A percentile compares a stretch with the other conserved stretches of the same genome.
Evolutionary conservation across 1,140 invertebrate genomes (phyloP).

Genomic region (Hypsibius dujardini): DNA sequence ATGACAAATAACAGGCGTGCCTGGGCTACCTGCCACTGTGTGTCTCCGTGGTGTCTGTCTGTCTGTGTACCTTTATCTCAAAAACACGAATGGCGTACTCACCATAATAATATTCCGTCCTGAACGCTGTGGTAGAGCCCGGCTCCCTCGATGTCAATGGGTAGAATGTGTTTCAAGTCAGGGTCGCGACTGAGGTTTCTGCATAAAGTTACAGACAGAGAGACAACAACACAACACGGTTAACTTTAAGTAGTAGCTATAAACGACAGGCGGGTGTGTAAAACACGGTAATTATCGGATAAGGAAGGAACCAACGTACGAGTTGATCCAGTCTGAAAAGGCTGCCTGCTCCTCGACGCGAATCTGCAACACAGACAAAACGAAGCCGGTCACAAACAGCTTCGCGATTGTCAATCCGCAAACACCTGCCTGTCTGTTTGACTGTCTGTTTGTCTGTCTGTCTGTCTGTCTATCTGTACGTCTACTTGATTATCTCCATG

Average conservation of each 20-base stretch:
- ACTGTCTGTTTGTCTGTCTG: too few relatives aligned
- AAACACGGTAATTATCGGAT: slow-evolving; percentile 3
- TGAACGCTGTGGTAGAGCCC: slow-evolving; percentile 78
- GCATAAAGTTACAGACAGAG: slow-evolving; percentile 18
- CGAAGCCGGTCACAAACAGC: too few relatives aligned
- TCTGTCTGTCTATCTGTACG: too few relatives aligned
- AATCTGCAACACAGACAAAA: slow-evolving; percentile 22
- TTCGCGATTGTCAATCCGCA: too few relatives aligned
- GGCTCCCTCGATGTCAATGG: slow-evolving; percentile 72
- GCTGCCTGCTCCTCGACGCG: slow-evolving; percentile 85
- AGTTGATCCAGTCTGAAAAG: slow-evolving; percentile 98
- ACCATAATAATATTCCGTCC: slow-evolving; percentile 92
- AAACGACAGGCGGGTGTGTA: not conserved
- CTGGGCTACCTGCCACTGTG: too few relatives aligned
- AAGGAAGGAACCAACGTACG: slow-evolving; percentile 30
- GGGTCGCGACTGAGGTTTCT: slow-evolving; percentile 65
- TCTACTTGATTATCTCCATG: too few relatives aligned
- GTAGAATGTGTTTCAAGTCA: slow-evolving; percentile 71
- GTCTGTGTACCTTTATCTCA: too few relatives aligned
- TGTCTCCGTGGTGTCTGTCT: too few relatives aligned
- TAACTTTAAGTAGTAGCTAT: not conserved
- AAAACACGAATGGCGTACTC: slow-evolving; percentile 26
- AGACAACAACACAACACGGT: not conserved
- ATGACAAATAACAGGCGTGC: too few relatives aligned
- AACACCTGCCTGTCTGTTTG: too few relatives aligned